Evolutionary conservation across 2,113 vertebrate species (phyloP), one percentile per base, ranked within the genome.

Genomic region (Chinchilla lanigera): DNA sequence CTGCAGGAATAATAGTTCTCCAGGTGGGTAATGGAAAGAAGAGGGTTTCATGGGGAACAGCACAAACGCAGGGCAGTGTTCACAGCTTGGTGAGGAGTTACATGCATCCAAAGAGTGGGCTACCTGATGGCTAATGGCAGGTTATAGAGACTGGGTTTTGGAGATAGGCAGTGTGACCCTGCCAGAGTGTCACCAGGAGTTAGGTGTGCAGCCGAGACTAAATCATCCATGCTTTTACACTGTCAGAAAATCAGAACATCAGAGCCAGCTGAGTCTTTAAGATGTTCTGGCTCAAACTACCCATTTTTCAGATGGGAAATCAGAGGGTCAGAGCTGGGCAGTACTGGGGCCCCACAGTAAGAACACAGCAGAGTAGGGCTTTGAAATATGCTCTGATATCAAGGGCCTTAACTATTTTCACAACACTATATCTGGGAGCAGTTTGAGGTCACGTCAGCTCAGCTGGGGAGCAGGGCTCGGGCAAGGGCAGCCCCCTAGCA

Each of bases 1-100:
- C 86, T 47, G 35, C 26, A 67, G 71, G 41, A 85, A 33, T 60
- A 86, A 82, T 85, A 90, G 90, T 97, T 90, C n/a, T 63, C 63
- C 14, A 13, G 61, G 78, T 19, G 44, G 56, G 3, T 14, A 8
- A 24, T 16, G 17, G 80, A 54, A 44, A 35, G 26, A 69, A 17
- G 14, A 89, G n/a, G 19, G 30, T 24, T 56, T 54, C 28, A 56
- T 19, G 44, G n/a, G 41, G 17, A 60, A 3, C 13, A 7, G 30
- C 41, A 33, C 73, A 89, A 58, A 56, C 52, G 17, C 7, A 35
- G 17, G 63, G 87, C 52, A 2, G 26, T 33, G 13, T 0, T 86
- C 24, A 30, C 17, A 12, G 60, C 10, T 52, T 67, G 35, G 33
- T 2, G 58, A 84, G 67, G 50, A 52, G 30, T 69, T 83, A 67